A percentile compares a stretch with the other conserved stretches of the same genome.
Evolutionary conservation across 1,140 invertebrate species (phyloP).

Genomic region (Formica selysi): DNA sequence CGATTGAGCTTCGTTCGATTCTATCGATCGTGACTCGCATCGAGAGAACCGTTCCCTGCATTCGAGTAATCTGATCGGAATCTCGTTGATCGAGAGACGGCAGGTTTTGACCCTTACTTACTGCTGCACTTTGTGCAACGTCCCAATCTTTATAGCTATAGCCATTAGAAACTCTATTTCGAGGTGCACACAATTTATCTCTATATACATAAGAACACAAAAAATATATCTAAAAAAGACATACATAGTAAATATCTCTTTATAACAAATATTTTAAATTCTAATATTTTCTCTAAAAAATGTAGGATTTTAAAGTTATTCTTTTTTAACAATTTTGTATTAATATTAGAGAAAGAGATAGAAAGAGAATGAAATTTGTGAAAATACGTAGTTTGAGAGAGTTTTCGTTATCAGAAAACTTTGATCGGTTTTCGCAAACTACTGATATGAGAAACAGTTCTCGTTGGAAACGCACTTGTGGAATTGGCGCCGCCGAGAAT

Average conservation of each 20-base stretch:
- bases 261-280: not conserved
- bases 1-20: constrained; percentile 36
- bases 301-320: not conserved
- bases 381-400: not conserved
- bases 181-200: not conserved
- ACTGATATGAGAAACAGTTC: constrained; percentile 21
- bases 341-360: not conserved
- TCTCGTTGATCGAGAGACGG: constrained; percentile 53
- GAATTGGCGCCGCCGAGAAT: constrained; percentile 46
- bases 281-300: not conserved
- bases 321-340: not conserved
- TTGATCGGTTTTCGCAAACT: constrained; percentile 43
- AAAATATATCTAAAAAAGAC: not conserved
- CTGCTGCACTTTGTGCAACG: not conserved
- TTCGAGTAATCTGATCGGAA: constrained; percentile 62
- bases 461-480: constrained; percentile 34
- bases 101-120: constrained; percentile 43
- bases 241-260: not conserved
- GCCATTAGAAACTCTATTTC: not conserved
- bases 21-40: constrained; percentile 65
- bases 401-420: constrained; percentile 21
- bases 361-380: not conserved
- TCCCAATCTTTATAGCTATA: constrained; percentile 13
- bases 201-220: not conserved
- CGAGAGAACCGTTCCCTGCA: constrained; percentile 53